Percentiles rank a stretch among this genome's conserved stretches.
These are phyloP conservation scores for Nylanderia fulva DNA, from an alignment of 1,140 invertebrate genomes.

Conservation along the genomic window DNA sequence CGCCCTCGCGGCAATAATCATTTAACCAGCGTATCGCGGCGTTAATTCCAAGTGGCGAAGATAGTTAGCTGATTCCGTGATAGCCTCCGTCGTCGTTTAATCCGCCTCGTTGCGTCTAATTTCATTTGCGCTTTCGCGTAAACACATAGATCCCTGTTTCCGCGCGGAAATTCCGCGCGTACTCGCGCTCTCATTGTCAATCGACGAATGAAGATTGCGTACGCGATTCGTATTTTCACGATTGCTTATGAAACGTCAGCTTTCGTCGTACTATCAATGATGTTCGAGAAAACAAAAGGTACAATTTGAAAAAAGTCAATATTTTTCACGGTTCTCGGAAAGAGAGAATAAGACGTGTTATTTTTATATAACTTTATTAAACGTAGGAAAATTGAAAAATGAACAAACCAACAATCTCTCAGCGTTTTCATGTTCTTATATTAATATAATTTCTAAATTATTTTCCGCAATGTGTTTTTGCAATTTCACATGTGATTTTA, in stretches of 20 bases:
- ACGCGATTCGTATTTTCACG: not conserved
- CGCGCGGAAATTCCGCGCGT: not conserved
- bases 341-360: not conserved
- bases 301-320: not conserved
- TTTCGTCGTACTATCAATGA: not conserved
- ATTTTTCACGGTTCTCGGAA: not conserved
- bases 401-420: not conserved
- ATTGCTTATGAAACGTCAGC: not conserved
- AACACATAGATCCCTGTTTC: constrained; percentile 25
- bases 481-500: not conserved
- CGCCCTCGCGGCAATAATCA: constrained; percentile 22
- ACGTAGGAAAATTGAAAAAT: not conserved
- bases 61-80: constrained; percentile 31
- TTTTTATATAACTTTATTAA: not conserved
- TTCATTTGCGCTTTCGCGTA: constrained; percentile 40
- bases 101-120: constrained; percentile 40
- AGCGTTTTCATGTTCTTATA: not conserved
- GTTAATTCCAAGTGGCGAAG: constrained; percentile 40
- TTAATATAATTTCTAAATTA: not conserved
- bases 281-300: not conserved
- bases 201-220: not conserved
- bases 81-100: constrained; percentile 31
- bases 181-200: not conserved
- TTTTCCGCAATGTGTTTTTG: not conserved
- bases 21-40: constrained; percentile 40